Evolutionary conservation across 2,797 vertebrate genomes (phyloP).

Genomic region (Platyrinchus mystaceus): DNA sequence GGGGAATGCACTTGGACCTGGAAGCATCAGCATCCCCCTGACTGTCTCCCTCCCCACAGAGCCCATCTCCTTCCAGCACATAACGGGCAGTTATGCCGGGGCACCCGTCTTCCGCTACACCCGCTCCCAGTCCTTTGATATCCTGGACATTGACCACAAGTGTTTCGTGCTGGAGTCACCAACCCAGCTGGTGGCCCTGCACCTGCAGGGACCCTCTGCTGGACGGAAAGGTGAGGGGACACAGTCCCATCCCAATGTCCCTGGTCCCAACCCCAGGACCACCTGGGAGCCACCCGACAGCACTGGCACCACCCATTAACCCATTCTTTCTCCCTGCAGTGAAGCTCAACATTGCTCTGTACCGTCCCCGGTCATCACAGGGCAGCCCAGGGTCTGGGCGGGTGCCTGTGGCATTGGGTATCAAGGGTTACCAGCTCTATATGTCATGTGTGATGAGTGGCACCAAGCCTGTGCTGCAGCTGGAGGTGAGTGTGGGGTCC

Average conservation of each 20-base stretch:
- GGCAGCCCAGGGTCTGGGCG: background rate
- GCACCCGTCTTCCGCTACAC: slow-evolving; percentile 17
- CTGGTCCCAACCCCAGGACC: background rate
- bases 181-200: slow-evolving; percentile 51
- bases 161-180: slow-evolving; percentile 45
- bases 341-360: slow-evolving; percentile 53
- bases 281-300: background rate
- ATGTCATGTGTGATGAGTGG: slow-evolving; percentile 65
- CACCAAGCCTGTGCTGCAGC: slow-evolving; percentile 6
- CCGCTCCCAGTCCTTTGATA: slow-evolving; percentile 56
- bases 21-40: background rate
- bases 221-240: slow-evolving; percentile 17
- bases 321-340: background rate
- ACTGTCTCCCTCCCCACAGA: background rate
- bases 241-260: rapidly evolving
- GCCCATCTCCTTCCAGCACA: background rate
- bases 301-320: background rate
- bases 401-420: slow-evolving; percentile 51
- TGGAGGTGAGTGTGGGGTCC: slow-evolving; percentile 62
- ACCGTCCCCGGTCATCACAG: background rate
- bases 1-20: background rate
- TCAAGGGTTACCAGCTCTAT: slow-evolving; percentile 66
- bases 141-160: slow-evolving; percentile 26
- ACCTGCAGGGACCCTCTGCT: slow-evolving; percentile 30
- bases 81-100: rapidly evolving